Percentiles rank a stretch among this genome's conserved stretches.
phyloP scores from a whole-genome alignment of 2,113 vertebrate genomes.

The Scomber colias region DNA sequence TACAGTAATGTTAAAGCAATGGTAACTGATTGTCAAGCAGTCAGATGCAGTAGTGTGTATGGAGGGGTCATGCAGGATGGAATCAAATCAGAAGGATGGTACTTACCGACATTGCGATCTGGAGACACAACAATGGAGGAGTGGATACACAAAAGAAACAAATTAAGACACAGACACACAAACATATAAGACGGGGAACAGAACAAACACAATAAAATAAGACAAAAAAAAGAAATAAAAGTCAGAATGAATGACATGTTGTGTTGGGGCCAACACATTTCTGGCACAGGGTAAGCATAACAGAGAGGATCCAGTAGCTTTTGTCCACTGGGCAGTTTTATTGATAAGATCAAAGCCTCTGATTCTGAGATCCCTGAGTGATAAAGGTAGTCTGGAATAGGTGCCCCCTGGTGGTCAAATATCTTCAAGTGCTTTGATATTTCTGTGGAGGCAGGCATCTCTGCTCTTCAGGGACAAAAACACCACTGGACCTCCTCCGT shows the following conservation, averaged over 20 bases:
- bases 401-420: slow-evolving; percentile 58
- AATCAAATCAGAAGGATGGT: slow-evolving; percentile 92
- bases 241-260: slow-evolving; percentile 96
- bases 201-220: slow-evolving; percentile 75
- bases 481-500: slow-evolving; percentile 64
- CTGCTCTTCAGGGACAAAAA: slow-evolving; percentile 26
- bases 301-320: slow-evolving; percentile 64
- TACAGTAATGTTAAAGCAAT: slow-evolving; percentile 77
- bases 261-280: slow-evolving; percentile 82
- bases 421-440: slow-evolving; percentile 6
- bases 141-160: slow-evolving; percentile 89
- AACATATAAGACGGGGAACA: slow-evolving; percentile 76
- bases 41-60: slow-evolving; percentile 50
- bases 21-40: slow-evolving; percentile 64
- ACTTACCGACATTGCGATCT: slow-evolving; percentile 99
- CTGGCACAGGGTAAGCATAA: slow-evolving; percentile 76
- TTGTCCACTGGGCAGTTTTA: slow-evolving; percentile 19
- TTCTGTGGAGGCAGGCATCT: background rate
- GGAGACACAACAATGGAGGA: slow-evolving; percentile 98
- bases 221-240: slow-evolving; percentile 88
- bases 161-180: slow-evolving; percentile 81
- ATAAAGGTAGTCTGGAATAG: slow-evolving; percentile 20
- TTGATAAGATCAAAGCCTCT: slow-evolving; percentile 11
- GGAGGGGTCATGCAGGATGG: slow-evolving; percentile 89
- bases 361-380: slow-evolving; percentile 16